Evolutionary conservation across 2,797 vertebrate species (phyloP).

Genomic region (Luscinia luscinia): DNA sequence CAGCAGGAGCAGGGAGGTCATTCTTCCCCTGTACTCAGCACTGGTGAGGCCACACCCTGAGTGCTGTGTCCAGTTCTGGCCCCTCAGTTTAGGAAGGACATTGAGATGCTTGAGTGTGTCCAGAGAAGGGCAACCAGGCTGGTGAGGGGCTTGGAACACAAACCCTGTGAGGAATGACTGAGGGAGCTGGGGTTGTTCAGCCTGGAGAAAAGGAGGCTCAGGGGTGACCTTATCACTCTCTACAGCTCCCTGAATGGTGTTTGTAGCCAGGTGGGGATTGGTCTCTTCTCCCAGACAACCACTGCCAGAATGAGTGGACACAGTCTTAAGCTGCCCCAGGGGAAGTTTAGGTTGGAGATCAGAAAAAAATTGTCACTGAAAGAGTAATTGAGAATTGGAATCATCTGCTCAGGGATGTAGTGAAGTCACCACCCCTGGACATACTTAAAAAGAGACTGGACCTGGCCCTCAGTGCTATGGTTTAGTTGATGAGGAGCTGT

Average conservation of each 20-base stretch:
- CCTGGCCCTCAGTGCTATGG: background rate
- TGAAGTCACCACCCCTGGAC: too few relatives aligned
- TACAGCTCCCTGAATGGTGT: background rate
- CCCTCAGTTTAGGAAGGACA: background rate
- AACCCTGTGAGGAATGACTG: rapidly evolving
- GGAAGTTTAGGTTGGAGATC: background rate
- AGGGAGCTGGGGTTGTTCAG: background rate
- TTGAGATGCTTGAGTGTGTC: rapidly evolving
- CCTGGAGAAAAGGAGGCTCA: background rate
- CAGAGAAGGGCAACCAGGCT: background rate
- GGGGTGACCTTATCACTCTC: background rate
- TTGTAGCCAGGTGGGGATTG: rapidly evolving
- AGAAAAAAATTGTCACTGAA: background rate
- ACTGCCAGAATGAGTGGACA: background rate
- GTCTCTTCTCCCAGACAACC: background rate
- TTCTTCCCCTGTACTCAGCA: background rate
- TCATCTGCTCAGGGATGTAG: background rate
- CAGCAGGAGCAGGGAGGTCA: background rate
- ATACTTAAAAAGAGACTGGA: background rate
- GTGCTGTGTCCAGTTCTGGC: background rate
- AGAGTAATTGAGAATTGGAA: too few relatives aligned
- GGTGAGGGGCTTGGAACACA: background rate
- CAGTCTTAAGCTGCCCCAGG: background rate
- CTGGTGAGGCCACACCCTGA: background rate
- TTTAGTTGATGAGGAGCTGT: background rate